A percentile compares a stretch with the other conserved stretches of the same genome.
phyloP scores from a whole-genome alignment of 2,797 vertebrate species.

The Myotis vivesi region DNA sequence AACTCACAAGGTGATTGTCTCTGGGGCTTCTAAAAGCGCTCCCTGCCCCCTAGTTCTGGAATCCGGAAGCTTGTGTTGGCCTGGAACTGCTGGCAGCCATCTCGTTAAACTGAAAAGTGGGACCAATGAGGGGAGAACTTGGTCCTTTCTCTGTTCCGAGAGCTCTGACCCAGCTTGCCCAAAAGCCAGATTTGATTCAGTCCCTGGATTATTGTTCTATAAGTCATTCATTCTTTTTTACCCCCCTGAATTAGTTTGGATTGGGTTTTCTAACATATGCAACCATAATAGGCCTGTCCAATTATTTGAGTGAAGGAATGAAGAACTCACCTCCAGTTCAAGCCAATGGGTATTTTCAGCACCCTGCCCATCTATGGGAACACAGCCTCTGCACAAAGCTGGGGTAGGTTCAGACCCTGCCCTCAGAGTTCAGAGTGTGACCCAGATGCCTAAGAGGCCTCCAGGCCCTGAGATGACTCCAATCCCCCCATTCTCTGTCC shows the following conservation, averaged over 20 bases:
- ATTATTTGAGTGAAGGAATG: background rate
- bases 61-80: background rate
- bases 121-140: background rate
- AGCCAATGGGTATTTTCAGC: background rate
- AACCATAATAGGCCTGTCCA: background rate
- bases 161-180: background rate
- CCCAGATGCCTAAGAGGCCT: background rate
- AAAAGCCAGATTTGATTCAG: background rate
- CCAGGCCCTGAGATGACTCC: too few species aligned
- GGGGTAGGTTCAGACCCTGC: background rate
- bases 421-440: background rate
- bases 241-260: background rate
- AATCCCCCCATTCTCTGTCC: background rate
- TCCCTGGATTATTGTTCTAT: background rate
- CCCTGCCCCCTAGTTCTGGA: background rate
- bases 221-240: background rate
- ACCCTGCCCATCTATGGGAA: background rate
- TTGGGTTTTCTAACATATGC: background rate
- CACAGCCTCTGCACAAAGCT: background rate
- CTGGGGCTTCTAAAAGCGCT: background rate
- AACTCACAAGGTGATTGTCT: background rate
- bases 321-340: background rate
- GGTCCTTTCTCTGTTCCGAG: accelerated
- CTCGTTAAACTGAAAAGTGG: background rate
- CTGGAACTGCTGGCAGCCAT: background rate